A percentile compares a stretch with the other conserved stretches of the same genome.
These are phyloP conservation scores for Arvicanthis niloticus DNA, from an alignment of 2,113 vertebrate species.

Conservation along the genomic window DNA sequence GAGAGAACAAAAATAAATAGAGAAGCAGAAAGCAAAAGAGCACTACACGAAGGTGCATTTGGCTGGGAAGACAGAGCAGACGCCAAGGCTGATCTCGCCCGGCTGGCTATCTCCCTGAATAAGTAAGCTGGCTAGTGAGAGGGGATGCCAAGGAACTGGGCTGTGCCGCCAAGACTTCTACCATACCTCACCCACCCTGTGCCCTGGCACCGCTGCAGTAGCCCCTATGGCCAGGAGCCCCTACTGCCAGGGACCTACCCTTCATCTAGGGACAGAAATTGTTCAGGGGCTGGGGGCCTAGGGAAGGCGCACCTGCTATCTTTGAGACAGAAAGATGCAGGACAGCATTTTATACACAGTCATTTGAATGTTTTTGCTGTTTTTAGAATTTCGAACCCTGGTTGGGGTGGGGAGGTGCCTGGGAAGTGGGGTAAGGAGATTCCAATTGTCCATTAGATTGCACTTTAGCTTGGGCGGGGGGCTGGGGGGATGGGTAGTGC, in stretches of 20 bases:
- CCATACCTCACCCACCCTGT: conserved; percentile 69
- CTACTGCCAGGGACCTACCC: conserved; percentile 81
- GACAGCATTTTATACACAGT: conserved; percentile 82
- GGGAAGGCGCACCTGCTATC: conserved; percentile 80
- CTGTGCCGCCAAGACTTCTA: conserved; percentile 79
- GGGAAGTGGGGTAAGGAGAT: conserved; percentile 78
- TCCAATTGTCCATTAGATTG: conserved; percentile 75
- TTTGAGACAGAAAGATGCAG: conserved; percentile 82
- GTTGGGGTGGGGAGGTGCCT: conserved; percentile 44
- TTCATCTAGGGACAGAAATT: conserved; percentile 88
- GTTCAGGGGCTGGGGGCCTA: conserved; percentile 79
- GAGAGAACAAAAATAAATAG: conserved; percentile 92
- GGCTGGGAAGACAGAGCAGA: conserved; percentile 98
- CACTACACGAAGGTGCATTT: conserved; percentile 99
- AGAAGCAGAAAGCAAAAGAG: conserved; percentile 98
- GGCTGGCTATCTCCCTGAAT: conserved; percentile 94
- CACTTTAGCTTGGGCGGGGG: conserved; percentile 52
- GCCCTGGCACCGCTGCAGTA: conserved; percentile 77
- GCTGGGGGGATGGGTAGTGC: neutral
- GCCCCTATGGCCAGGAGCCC: conserved; percentile 60
- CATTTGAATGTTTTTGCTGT: conserved; percentile 85
- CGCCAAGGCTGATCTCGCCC: conserved; percentile 98
- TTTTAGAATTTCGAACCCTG: conserved; percentile 84
- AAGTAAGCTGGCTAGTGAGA: conserved; percentile 88
- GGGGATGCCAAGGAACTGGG: conserved; percentile 82